Percentiles rank a stretch among this genome's conserved stretches.
These are phyloP conservation scores for Halictus ligatus DNA, from an alignment of 2,888 invertebrate genomes.

Conservation along the genomic window DNA sequence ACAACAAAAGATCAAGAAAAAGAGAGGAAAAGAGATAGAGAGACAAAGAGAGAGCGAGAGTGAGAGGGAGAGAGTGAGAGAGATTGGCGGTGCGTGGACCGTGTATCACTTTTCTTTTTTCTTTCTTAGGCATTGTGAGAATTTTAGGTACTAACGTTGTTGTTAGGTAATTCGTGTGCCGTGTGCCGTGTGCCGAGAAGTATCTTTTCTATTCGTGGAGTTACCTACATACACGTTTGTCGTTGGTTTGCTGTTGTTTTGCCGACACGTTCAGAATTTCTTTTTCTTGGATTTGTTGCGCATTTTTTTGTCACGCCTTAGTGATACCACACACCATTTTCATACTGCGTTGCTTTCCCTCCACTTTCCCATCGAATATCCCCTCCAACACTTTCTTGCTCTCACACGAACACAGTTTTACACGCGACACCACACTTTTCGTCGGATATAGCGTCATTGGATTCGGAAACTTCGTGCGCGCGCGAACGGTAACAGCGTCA, in stretches of 20 bases:
- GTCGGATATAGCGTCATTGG: neutral
- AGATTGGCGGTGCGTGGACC: constrained; percentile 57
- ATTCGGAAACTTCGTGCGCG: too few relatives aligned
- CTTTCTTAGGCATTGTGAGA: constrained; percentile 63
- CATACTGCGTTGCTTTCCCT: constrained; percentile 57
- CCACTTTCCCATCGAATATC: constrained; percentile 5
- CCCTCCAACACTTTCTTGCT: neutral
- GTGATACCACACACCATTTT: constrained; percentile 65
- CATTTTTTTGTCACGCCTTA: constrained; percentile 75
- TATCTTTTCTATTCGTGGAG: constrained; percentile 74
- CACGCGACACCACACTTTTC: neutral
- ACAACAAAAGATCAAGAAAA: constrained; percentile 46
- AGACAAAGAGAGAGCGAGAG: constrained; percentile 45
- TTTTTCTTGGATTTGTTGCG: constrained; percentile 72
- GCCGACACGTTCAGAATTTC: constrained; percentile 76
- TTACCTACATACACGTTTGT: constrained; percentile 80
- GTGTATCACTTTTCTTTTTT: constrained; percentile 54
- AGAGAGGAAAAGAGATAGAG: constrained; percentile 58
- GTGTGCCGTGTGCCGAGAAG: constrained; percentile 84
- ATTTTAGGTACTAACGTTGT: constrained; percentile 83
- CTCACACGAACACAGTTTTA: neutral
- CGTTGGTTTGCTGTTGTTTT: constrained; percentile 83
- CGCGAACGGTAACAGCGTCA: neutral
- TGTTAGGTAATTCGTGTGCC: constrained; percentile 84
- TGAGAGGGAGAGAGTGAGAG: constrained; percentile 53